Conservation (phyloP, 2,888 invertebrate species). For the Eilema caniola region DNA sequence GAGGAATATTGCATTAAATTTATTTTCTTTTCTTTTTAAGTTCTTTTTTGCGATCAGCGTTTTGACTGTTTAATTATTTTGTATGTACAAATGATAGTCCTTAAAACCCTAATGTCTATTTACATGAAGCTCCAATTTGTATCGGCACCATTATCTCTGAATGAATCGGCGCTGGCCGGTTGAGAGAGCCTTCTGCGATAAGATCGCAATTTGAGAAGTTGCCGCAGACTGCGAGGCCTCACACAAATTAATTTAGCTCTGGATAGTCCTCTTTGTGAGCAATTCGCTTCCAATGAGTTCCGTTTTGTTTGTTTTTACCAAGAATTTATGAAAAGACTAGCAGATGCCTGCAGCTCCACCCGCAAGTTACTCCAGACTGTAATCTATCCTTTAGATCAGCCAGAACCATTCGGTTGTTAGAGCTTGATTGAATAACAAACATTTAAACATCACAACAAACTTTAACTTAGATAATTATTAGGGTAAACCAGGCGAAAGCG, state of each 20-base stretch:
- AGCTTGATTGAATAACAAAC: too few species aligned
- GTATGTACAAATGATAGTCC: neutral
- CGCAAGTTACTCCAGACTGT: too few species aligned
- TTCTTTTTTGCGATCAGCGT: neutral
- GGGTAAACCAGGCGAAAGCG: too few species aligned
- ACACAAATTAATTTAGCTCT: conserved; percentile 71
- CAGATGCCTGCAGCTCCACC: too few species aligned
- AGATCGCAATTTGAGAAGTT: conserved; percentile 79
- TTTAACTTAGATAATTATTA: too few species aligned
- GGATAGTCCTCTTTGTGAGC: conserved; percentile 11
- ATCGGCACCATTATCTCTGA: conserved; percentile 47
- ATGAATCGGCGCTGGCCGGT: conserved; percentile 58
- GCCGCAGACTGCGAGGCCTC: conserved; percentile 48
- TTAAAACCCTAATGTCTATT: conserved; percentile 6
- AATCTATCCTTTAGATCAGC: too few species aligned
- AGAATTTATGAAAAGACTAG: too few species aligned
- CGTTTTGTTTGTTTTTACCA: neutral
- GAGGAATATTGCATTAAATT: too few species aligned
- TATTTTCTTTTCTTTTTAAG: neutral
- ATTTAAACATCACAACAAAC: too few species aligned
- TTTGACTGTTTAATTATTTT: neutral
- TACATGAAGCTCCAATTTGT: conserved; percentile 20
- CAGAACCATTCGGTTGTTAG: too few species aligned
- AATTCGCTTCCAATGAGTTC: conserved; percentile 16
- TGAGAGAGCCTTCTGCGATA: conserved; percentile 74